Evolutionary conservation across 2,797 vertebrate species (phyloP).

Genomic region (Myotis vivesi): DNA sequence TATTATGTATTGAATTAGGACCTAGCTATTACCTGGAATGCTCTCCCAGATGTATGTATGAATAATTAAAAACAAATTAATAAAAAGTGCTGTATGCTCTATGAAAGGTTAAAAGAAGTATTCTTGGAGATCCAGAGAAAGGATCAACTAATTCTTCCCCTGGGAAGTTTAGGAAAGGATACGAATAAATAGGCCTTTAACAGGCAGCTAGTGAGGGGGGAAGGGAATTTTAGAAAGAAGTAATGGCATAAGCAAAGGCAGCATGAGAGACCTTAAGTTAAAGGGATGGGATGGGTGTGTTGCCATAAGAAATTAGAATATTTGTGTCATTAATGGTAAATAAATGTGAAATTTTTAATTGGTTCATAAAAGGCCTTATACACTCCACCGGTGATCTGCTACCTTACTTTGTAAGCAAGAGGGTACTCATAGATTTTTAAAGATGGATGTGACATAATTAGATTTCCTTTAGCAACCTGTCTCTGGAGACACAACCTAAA

Average conservation of each 20-base stretch:
- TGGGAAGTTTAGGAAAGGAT: not conserved
- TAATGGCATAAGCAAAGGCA: not conserved
- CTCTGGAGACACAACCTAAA: not conserved
- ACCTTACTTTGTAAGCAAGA: slow-evolving; percentile 40
- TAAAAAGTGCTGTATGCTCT: not conserved
- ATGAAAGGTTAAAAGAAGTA: not conserved
- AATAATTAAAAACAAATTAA: not conserved
- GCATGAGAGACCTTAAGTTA: not conserved
- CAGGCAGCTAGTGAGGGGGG: not conserved
- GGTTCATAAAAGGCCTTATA: not conserved
- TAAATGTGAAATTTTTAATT: not conserved
- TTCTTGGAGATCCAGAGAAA: not conserved
- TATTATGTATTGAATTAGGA: not conserved
- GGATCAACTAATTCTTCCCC: not conserved
- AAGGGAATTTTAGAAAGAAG: not conserved
- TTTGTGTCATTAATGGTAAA: not conserved
- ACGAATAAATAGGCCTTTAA: not conserved
- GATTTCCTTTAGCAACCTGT: not conserved
- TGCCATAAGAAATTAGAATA: not conserved
- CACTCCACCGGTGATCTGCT: not conserved
- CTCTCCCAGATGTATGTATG: not conserved
- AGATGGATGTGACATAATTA: not conserved
- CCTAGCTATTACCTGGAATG: not conserved
- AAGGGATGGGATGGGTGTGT: not conserved
- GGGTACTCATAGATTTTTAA: not conserved